Evolutionary conservation across 2,888 invertebrate species (phyloP).

Genomic region (Scrobipalpa costella): DNA sequence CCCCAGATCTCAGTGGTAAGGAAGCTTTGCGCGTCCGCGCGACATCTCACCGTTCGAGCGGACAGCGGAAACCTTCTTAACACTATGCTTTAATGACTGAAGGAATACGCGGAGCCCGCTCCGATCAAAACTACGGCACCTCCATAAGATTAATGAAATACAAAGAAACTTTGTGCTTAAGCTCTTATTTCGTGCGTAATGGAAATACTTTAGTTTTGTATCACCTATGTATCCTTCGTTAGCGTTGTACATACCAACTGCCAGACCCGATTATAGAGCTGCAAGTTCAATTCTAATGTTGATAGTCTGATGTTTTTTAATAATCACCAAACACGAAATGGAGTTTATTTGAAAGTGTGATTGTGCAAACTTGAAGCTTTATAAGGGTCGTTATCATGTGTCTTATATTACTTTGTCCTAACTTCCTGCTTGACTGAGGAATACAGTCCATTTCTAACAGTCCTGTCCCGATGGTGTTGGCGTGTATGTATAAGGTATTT

Average conservation of each 20-base stretch:
- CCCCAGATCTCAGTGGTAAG: slow-evolving; percentile 21
- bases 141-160: not conserved
- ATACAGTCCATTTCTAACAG: not conserved
- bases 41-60: not conserved
- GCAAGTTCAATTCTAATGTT: not conserved
- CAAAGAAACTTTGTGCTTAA: slow-evolving; percentile 22
- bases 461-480: slow-evolving; percentile 3
- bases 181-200: slow-evolving; percentile 24
- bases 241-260: slow-evolving; percentile 24
- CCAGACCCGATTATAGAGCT: not conserved
- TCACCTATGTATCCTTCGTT: slow-evolving; percentile 21
- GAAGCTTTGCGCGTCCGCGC: not conserved
- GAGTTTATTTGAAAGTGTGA: slow-evolving; percentile 1
- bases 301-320: not conserved
- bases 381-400: not conserved
- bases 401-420: slow-evolving; percentile 10
- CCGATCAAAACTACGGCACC: slow-evolving; percentile 6
- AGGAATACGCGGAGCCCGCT: slow-evolving; percentile 4
- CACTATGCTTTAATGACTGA: slow-evolving; percentile 22
- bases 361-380: not conserved
- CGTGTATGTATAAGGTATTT: slow-evolving; percentile 41
- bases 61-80: not conserved
- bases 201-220: slow-evolving; percentile 20
- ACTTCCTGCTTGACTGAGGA: slow-evolving; percentile 24
- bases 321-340: not conserved